Conservation (phyloP, 2,113 vertebrate genomes). For the Pseudorasbora parva region DNA sequence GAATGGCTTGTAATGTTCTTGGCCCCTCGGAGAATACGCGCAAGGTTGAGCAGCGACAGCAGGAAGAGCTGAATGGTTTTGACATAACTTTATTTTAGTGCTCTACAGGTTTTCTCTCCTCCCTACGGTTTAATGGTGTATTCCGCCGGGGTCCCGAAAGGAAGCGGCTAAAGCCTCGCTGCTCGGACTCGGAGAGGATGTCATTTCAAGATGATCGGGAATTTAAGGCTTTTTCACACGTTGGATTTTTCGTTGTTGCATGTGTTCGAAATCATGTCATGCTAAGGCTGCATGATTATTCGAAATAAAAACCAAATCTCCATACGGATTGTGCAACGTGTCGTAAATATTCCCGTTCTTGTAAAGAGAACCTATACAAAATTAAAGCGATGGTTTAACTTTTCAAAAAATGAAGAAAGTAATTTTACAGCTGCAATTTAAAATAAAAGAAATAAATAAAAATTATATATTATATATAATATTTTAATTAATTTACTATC, state of each 20-base stretch:
- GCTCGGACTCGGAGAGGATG: slow-evolving; percentile 86
- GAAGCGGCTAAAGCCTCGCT: slow-evolving; percentile 91
- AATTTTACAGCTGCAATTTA: no score
- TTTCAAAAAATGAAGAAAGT: no score
- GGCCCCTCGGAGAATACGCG: slow-evolving; percentile 85
- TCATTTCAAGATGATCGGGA: slow-evolving; percentile 79
- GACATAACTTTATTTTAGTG: slow-evolving; percentile 96
- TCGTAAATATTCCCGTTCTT: background rate
- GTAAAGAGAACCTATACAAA: background rate
- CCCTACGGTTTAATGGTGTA: slow-evolving; percentile 91
- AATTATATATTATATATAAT: background rate
- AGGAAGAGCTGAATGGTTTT: slow-evolving; percentile 97
- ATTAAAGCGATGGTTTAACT: background rate
- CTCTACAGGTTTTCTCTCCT: slow-evolving; percentile 85
- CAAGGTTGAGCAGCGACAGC: slow-evolving; percentile 85
- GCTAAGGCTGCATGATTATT: no score
- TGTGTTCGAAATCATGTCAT: background rate
- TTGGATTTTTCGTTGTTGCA: background rate
- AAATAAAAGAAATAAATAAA: no score
- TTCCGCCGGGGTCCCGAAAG: slow-evolving; percentile 85
- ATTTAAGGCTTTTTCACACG: background rate
- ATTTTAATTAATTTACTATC: background rate
- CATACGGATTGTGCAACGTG: background rate
- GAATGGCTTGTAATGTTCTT: slow-evolving; percentile 94
- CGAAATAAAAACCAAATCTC: background rate